These are phyloP conservation scores for Lissocephala sabroskyi DNA, from an alignment of 2,888 invertebrate species.

Conservation along the genomic window DNA sequence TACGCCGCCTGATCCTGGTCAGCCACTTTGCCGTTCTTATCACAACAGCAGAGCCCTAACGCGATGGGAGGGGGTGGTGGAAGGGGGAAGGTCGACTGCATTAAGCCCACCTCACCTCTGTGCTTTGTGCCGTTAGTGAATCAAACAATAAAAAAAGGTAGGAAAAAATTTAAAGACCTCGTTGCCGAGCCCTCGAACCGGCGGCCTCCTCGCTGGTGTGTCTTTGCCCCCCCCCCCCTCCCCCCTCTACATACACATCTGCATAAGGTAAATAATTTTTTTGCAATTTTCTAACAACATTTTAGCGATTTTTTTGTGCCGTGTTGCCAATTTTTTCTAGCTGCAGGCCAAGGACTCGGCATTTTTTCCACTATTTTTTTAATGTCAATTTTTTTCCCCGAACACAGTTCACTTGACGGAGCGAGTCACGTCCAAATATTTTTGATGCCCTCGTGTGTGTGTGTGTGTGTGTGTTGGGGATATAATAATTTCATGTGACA, in stretches of 20 bases:
- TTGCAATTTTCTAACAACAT: slow-evolving; percentile 61
- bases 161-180: too few species aligned
- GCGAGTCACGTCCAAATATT: slow-evolving; percentile 51
- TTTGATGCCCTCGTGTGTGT: slow-evolving; percentile 38
- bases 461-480: slow-evolving; percentile 23
- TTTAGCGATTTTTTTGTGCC: slow-evolving; percentile 42
- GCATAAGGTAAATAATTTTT: slow-evolving; percentile 53
- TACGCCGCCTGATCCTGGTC: slow-evolving; percentile 26
- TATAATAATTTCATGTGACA: slow-evolving; percentile 65
- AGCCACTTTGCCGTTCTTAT: slow-evolving; percentile 1
- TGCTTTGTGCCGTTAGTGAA: slow-evolving; percentile 25
- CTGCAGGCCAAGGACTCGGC: not conserved
- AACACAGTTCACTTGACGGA: slow-evolving; percentile 26
- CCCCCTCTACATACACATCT: too few species aligned
- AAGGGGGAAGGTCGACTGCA: slow-evolving; percentile 25
- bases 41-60: too few species aligned
- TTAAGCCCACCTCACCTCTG: slow-evolving; percentile 38
- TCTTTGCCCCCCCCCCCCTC: slow-evolving; percentile 22
- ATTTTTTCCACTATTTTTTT: slow-evolving; percentile 15
- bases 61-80: too few species aligned
- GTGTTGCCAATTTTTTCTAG: slow-evolving; percentile 41
- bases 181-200: not conserved
- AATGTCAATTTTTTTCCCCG: slow-evolving; percentile 11
- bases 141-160: too few species aligned
- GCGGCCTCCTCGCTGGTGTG: slow-evolving; percentile 2